Conservation (phyloP, 2,797 vertebrate genomes). For the Otus scops region DNA sequence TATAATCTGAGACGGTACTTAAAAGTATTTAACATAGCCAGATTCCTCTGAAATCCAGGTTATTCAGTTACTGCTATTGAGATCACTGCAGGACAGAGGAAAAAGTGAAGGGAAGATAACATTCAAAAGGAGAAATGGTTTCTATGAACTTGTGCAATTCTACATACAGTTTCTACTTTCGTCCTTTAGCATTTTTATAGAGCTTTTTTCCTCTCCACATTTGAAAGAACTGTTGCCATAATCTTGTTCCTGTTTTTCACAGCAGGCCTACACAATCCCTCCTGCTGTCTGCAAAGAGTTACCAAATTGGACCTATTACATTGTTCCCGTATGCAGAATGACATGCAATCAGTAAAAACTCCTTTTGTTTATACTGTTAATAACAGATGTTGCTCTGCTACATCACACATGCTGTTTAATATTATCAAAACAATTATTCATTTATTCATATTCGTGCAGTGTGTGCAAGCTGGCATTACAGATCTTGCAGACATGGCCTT, state of each 20-base stretch:
- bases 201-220: not conserved
- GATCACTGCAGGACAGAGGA: not conserved
- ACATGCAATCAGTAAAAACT: conserved; percentile 39
- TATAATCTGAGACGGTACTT: not conserved
- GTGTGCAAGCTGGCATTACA: conserved; percentile 66
- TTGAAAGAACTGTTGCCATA: conserved; percentile 37
- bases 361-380: conserved; percentile 73
- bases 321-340: conserved; percentile 41
- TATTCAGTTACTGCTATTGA: not conserved
- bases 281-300: not conserved
- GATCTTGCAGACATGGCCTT: conserved; percentile 63
- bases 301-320: conserved; percentile 22
- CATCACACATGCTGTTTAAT: conserved; percentile 76
- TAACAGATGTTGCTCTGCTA: conserved; percentile 74
- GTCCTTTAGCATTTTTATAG: not conserved
- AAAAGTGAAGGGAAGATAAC: not conserved
- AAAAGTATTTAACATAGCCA: not conserved
- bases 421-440: conserved; percentile 79
- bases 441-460: conserved; percentile 71
- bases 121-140: not conserved
- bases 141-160: not conserved
- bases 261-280: conserved; percentile 46
- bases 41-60: not conserved
- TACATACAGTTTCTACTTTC: not conserved
- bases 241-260: conserved; percentile 56